Base-by-base conservation (phyloP, 2,888 invertebrate genomes). In the Drosophila neutralis region DNA sequence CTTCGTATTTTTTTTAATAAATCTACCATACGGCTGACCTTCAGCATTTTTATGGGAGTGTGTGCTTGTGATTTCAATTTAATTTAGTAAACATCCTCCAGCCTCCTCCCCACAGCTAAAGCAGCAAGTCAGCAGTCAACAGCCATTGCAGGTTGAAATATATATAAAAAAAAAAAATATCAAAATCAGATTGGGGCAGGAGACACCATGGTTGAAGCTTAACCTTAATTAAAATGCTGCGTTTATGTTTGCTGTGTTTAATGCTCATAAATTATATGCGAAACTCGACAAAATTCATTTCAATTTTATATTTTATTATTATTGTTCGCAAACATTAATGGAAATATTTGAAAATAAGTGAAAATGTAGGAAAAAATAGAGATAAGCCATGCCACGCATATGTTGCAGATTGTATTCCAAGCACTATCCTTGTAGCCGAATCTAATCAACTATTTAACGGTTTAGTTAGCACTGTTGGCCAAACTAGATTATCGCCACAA, bases 11-110 rank as follows among this genome's bases (percentile, higher is more conserved):
- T 7, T 18, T 42, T 75, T 71, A 75, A 78, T 78, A 67, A 64
- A 76, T 60, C 29, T 31, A 42, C 33, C 61, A 61, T 51, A 21
- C 38, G 15, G 24, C 42, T 64, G 80, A 70, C 83, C 86, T 85
- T 86, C 38, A 58, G 33, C 42, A 45, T 29, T 29, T 66, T 36
- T 6, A 8, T 57, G 68, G 11, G 24, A n/a, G 36, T 52, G 31
- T 68, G 38, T 49, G 21, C 4, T 4, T 56, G 18, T 56, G 56
- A 18, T 40, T 59, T 59, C 40, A 42, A 52, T 58, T 73, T 68
- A 68, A 73, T 78, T 78, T 68, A 42, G 48, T 18, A 63, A 77
- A 65, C 66, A 58, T 61, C 57, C 38, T 18, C 29, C 57, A 73
- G 18, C 13, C 24, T 49, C 49, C 54, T 27, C 27, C 49, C 10